Evolutionary conservation across 2,113 vertebrate genomes (phyloP).

Genomic region (Cairina moschata): DNA sequence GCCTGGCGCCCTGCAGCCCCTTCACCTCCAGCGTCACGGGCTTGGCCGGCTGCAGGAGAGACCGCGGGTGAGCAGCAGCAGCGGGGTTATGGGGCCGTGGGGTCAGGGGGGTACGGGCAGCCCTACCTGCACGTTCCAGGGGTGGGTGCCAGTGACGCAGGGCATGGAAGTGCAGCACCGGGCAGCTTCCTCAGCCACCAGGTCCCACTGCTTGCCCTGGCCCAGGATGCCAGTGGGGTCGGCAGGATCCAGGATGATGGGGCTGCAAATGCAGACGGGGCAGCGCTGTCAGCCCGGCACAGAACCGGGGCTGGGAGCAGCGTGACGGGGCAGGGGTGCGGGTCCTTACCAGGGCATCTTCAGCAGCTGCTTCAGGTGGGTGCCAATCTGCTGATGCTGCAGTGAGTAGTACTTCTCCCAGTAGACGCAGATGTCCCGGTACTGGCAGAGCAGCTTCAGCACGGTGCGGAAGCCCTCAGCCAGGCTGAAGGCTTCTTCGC

Average conservation of each 20-base stretch:
- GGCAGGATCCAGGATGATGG: slow-evolving; percentile 38
- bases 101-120: background rate
- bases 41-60: background rate
- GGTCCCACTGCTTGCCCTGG: background rate
- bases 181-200: background rate
- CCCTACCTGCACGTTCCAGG: slow-evolving; percentile 46
- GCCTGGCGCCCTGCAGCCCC: background rate
- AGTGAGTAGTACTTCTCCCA: slow-evolving; percentile 43
- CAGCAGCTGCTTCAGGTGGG: background rate
- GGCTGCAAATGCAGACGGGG: background rate
- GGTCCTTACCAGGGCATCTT: background rate
- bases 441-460: background rate
- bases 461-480: slow-evolving; percentile 24
- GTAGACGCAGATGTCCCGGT: slow-evolving; percentile 8
- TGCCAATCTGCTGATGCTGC: background rate
- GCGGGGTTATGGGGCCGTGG: accelerated
- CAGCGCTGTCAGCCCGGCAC: background rate
- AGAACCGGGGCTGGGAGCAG: background rate
- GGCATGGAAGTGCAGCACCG: accelerated
- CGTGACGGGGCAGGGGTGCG: accelerated
- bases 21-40: background rate
- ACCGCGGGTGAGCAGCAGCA: background rate
- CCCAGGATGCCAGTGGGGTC: slow-evolving; percentile 59
- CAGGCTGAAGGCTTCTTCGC: accelerated
- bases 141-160: accelerated